Evolutionary conservation across 2,888 invertebrate species (phyloP).

Genomic region (Cetonia aurata): DNA sequence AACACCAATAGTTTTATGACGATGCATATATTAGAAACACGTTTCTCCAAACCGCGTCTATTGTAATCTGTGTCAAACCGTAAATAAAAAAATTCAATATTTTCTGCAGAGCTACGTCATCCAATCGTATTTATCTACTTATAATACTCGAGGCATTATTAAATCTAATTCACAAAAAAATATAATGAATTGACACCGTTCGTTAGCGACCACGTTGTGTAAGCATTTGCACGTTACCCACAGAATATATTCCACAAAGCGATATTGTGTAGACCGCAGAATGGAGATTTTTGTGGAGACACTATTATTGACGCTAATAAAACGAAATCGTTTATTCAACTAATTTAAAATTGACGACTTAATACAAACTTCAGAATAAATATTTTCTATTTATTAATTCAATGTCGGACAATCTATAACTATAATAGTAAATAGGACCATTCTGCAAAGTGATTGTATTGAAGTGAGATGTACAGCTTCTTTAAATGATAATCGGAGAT

Average conservation of each 20-base stretch:
- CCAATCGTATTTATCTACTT: conserved; percentile 38
- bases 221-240: conserved; percentile 31
- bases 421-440: conserved; percentile 20
- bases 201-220: conserved; percentile 35
- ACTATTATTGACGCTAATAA: conserved; percentile 36
- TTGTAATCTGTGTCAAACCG: conserved; percentile 29
- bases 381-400: conserved; percentile 36
- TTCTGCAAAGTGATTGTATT: conserved; percentile 15
- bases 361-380: conserved; percentile 28
- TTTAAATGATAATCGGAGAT: conserved; percentile 1
- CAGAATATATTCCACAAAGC: conserved; percentile 28
- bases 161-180: conserved; percentile 28
- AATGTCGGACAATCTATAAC: conserved; percentile 32
- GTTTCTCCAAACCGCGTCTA: conserved; percentile 1
- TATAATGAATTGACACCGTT: conserved; percentile 35
- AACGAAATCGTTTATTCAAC: conserved; percentile 36
- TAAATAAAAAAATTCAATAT: conserved; percentile 38
- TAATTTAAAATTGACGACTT: conserved; percentile 39
- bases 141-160: conserved; percentile 28
- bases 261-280: conserved; percentile 31
- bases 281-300: conserved; percentile 37
- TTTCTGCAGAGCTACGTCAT: conserved; percentile 36
- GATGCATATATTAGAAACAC: conserved; percentile 16
- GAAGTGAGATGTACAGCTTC: conserved; percentile 5
- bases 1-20: conserved; percentile 8